Evolutionary conservation across 2,888 invertebrate species (phyloP).

Genomic region (Brassicogethes aeneus): DNA sequence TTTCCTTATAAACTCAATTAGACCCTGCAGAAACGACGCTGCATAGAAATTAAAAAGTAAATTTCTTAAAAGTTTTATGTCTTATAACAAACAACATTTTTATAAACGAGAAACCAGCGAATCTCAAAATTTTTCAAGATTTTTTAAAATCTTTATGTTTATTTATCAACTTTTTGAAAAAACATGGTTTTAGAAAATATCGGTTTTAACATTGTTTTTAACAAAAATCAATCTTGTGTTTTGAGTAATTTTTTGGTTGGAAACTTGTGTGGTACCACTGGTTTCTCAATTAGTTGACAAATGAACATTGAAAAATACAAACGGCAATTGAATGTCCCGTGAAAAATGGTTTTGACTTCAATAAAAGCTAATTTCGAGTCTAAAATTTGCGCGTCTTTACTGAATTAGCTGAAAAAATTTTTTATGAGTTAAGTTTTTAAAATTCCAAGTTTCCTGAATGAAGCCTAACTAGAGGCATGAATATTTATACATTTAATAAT

Average conservation of each 20-base stretch:
- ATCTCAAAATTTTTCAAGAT: too few relatives aligned
- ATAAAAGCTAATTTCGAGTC: conserved; percentile 34
- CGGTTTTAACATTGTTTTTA: too few relatives aligned
- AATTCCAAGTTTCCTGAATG: conserved; percentile 32
- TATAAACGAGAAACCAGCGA: too few relatives aligned
- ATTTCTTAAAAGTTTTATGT: conserved; percentile 32
- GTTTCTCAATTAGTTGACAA: conserved; percentile 29
- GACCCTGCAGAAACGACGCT: conserved; percentile 31
- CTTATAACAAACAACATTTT: too few relatives aligned
- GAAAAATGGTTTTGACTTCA: conserved; percentile 28
- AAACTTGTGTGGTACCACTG: too few relatives aligned
- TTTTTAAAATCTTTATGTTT: too few relatives aligned
- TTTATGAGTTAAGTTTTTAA: conserved; percentile 31
- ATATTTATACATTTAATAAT: conserved; percentile 32
- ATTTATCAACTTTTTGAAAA: too few relatives aligned
- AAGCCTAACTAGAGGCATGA: conserved; percentile 32
- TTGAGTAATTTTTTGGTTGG: too few relatives aligned
- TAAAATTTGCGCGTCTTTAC: conserved; percentile 31
- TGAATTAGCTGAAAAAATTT: conserved; percentile 29
- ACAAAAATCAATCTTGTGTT: too few relatives aligned
- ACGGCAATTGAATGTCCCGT: conserved; percentile 31
- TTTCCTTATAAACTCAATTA: conserved; percentile 33
- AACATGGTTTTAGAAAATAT: too few relatives aligned
- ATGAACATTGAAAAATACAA: conserved; percentile 30
- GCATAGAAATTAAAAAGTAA: conserved; percentile 33